Evolutionary conservation across 2,888 invertebrate species (phyloP).

Genomic region (Eupithecia subfuscata): DNA sequence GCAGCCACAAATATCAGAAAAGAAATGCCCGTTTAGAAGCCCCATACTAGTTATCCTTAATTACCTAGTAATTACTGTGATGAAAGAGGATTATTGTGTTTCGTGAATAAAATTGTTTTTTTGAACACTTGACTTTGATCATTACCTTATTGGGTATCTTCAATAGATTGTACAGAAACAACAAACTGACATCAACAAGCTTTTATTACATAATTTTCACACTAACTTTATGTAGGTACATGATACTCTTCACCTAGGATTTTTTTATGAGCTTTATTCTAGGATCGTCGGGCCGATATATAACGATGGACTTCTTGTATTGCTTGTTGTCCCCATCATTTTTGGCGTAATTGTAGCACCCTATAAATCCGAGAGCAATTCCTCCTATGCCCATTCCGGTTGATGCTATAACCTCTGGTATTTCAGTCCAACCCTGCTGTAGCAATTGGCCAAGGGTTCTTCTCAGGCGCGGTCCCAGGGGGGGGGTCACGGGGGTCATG

Average conservation of each 20-base stretch:
- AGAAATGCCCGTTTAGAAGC: no score
- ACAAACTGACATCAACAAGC: slow-evolving; percentile 45
- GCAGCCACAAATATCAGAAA: no score
- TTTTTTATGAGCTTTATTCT: slow-evolving; percentile 82
- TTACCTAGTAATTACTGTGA: background rate
- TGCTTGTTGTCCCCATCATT: slow-evolving; percentile 87
- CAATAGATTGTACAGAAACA: slow-evolving; percentile 22
- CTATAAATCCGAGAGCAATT: slow-evolving; percentile 75
- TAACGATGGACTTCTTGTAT: slow-evolving; percentile 86
- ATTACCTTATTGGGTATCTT: background rate
- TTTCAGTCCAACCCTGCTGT: slow-evolving; percentile 85
- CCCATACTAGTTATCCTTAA: no score
- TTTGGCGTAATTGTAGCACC: slow-evolving; percentile 77
- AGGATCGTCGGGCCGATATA: slow-evolving; percentile 88
- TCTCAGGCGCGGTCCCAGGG: no score
- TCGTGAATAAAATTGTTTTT: background rate
- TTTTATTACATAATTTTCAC: slow-evolving; percentile 76
- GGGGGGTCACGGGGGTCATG: no score
- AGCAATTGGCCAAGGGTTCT: slow-evolving; percentile 68
- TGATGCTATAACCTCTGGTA: slow-evolving; percentile 88
- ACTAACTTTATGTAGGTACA: slow-evolving; percentile 47
- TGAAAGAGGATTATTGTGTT: background rate
- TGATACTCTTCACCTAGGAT: slow-evolving; percentile 54
- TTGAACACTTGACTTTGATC: background rate
- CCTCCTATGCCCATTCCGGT: slow-evolving; percentile 85